Base-by-base conservation (phyloP, 2,113 vertebrate genomes). In the Nyctibius bracteatus region DNA sequence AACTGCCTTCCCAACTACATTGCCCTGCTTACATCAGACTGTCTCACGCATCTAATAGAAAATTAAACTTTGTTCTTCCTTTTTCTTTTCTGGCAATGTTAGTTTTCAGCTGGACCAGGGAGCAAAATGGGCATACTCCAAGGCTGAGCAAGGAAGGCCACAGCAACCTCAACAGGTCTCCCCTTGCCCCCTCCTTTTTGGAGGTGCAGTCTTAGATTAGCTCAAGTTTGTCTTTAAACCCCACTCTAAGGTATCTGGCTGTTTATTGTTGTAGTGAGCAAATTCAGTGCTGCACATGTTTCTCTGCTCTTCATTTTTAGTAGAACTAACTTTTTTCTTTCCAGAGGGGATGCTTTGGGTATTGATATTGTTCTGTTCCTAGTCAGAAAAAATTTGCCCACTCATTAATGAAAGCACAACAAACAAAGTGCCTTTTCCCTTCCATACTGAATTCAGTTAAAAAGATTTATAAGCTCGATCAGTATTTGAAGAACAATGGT, bases 381-480 rank as follows among this genome's bases (percentile, higher is more conserved):
- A 63, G 22, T 43, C 6, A 5, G 72, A 91, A 95, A 51, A 37
- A 66, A 83, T 91, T 88, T 81, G 46, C n/a, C 28, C 4, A 25
- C 49, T 91, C 63, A 54, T 81, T 82, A 94, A 92, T 70, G 37
- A 73, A 94, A 88, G 58, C 2, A 82, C 65, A 84, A 70, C 20
- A 73, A 95, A 88, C 10, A 59, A 87, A 92, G 59, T 55, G 21
- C 33, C n/a, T 90, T 86, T 92, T 79, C 8, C 47, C 47, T 92
- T 74, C 59, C 63, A 46, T n/a, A 57, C 3, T 87, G 59, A 57
- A 84, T 67, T 81, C 55, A 80, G 23, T 8, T 92, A 7, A 86
- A 68, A 89, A 81, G 28, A 88, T 82, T 55, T 88, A 88, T 62
- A 77, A 95, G 57, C 54, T 80, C 91, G 54, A 91, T 95, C n/a